These are phyloP conservation scores for Piaya cayana DNA, from an alignment of 2,113 vertebrate species.

Conservation along the genomic window DNA sequence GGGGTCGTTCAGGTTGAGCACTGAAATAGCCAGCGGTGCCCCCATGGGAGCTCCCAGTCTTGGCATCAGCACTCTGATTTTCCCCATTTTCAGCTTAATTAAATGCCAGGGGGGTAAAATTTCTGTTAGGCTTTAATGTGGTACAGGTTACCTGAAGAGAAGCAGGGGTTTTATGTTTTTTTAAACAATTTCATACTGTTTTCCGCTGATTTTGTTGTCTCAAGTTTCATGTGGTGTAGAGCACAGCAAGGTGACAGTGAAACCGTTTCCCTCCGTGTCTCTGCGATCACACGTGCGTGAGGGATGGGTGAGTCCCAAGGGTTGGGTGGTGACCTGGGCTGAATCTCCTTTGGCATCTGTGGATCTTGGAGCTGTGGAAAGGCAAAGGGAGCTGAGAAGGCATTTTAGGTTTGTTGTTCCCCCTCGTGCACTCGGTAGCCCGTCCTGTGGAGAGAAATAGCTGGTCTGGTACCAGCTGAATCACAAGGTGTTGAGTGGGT, in stretches of 20 bases:
- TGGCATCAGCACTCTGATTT: not conserved
- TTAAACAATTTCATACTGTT: not conserved
- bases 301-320: rapidly evolving
- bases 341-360: rapidly evolving
- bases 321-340: not conserved
- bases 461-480: not conserved
- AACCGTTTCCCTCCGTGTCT: rapidly evolving
- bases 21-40: not conserved
- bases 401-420: rapidly evolving
- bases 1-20: not conserved
- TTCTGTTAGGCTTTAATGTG: not conserved
- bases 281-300: rapidly evolving
- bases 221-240: not conserved
- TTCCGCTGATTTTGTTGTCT: not conserved
- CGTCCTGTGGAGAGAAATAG: not conserved
- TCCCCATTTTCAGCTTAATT: not conserved
- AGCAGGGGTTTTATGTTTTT: not conserved
- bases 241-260: not conserved
- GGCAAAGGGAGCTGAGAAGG: not conserved
- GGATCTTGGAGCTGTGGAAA: not conserved
- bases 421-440: not conserved
- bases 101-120: not conserved
- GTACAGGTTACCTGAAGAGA: not conserved
- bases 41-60: rapidly evolving
- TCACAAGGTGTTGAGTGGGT: rapidly evolving